Conservation (phyloP, 2,113 vertebrate species). For the Apaloderma vittatum region DNA sequence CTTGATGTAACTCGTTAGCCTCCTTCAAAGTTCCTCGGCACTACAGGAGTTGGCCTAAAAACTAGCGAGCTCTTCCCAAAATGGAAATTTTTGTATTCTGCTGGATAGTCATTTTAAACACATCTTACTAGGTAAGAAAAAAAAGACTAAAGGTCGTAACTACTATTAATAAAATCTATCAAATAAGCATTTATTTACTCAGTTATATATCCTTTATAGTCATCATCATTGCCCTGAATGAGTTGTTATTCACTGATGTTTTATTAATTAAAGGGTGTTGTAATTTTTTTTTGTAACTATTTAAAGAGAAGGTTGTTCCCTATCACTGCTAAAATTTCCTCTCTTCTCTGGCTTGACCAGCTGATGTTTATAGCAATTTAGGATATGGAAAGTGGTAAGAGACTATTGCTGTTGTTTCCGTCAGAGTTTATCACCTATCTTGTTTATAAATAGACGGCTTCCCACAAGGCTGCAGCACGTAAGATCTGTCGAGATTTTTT, state of each 20-base stretch:
- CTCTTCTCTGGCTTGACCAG: not conserved
- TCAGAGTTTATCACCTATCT: not conserved
- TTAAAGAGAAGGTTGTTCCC: not conserved
- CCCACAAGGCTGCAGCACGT: not conserved
- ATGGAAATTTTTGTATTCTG: not conserved
- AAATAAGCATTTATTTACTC: not conserved
- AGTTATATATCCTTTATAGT: not conserved
- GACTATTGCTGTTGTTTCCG: not conserved
- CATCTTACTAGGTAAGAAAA: not conserved
- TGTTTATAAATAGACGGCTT: slow-evolving; percentile 4
- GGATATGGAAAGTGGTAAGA: not conserved
- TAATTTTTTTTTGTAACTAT: not conserved
- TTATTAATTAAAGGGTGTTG: not conserved
- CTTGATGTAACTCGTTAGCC: not conserved
- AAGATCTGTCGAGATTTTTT: not conserved
- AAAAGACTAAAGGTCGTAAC: not conserved
- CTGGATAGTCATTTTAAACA: not conserved
- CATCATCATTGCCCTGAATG: not conserved
- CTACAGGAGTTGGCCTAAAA: not conserved
- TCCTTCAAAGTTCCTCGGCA: not conserved
- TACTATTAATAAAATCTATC: not conserved
- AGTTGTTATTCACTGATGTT: not conserved
- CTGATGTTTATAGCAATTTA: not conserved
- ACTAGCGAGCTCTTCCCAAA: not conserved
- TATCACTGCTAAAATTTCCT: not conserved